Base-by-base conservation (phyloP, 2,113 vertebrate species). In the Rallus limicola region DNA sequence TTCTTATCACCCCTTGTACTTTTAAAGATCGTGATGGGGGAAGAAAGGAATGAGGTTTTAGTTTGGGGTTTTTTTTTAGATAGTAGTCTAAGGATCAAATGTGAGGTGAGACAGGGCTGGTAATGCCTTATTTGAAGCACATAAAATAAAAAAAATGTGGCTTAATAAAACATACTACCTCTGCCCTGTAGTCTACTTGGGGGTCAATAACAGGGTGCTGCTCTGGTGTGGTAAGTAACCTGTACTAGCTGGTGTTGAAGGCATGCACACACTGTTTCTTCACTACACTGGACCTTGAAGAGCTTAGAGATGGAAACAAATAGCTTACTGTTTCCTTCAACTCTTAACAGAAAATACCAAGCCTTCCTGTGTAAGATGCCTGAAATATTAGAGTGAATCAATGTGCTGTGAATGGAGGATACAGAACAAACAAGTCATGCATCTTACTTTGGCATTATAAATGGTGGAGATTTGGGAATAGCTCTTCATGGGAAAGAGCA, bases 141-240 rank as follows among this genome's bases (percentile, higher is more conserved):
- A 76, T 38, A 79, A 91, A 93, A 89, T 67, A 82, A 87, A 90
- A 85, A 85, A n/a, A 53, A 63, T 74, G 46, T 90, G 65, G 52
- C n/a, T 65, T 79, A 85, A 92, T 84, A 75, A 82, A 87, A 91
- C 28, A 71, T 82, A 29, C 6, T 60, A 55, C 17, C 34, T 82
- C 42, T 93, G 56, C 42, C n/a, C 31, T 59, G 31, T 40, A 59
- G 9, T 67, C 52, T 82, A 64, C n/a, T 65, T 16, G 2, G 55
- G 70, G 59, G 56, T 86, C 71, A 77, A 19, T 17, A 62, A 53
- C 36, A 72, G 53, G 82, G 62, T 13, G 16, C 44, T 85, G 46
- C 46, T 71, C 38, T 55, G 21, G 40, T 48, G 33, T 52, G 23
- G 28, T 29, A 18, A 13, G 25, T 3, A 80, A 50, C 50, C 36